A percentile compares a stretch with the other conserved stretches of the same genome.
These are phyloP conservation scores for Ageneiosus marmoratus DNA, from an alignment of 2,113 vertebrate genomes.

Conservation along the genomic window DNA sequence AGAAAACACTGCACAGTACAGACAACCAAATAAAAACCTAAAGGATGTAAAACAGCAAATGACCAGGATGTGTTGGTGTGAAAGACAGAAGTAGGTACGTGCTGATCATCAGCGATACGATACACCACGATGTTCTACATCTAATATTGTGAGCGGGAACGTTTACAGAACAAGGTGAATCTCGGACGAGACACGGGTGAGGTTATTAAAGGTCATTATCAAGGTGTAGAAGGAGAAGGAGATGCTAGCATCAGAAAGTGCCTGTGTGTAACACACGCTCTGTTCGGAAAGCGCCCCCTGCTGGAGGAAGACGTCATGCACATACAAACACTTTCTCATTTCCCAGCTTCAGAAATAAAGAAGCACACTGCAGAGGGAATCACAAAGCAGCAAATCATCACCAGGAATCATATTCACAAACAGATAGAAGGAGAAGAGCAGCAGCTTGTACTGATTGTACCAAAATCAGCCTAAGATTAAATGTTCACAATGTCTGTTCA, in stretches of 20 bases:
- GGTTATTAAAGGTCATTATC: not conserved
- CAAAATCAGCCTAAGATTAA: not conserved
- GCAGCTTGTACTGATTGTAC: not conserved
- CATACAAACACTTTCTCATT: not conserved
- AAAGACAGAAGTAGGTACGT: constrained; percentile 24
- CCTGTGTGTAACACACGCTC: not conserved
- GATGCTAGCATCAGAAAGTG: not conserved
- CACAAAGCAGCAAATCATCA: not conserved
- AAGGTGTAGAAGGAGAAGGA: not conserved
- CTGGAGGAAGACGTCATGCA: not conserved
- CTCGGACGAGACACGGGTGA: not conserved
- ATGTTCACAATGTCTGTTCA: not conserved
- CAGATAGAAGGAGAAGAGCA: not conserved
- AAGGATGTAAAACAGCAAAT: constrained; percentile 33
- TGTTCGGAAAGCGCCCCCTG: constrained; percentile 10
- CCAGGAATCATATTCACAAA: not conserved
- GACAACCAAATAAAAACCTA: constrained; percentile 29
- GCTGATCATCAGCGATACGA: not conserved
- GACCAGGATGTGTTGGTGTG: constrained; percentile 38
- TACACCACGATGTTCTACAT: not conserved
- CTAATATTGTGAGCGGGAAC: not conserved
- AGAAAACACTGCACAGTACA: not conserved
- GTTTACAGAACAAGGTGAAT: not conserved
- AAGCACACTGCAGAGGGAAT: not conserved
- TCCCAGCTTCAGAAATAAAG: not conserved